Evolutionary conservation across 1,140 invertebrate genomes (phyloP).

Genomic region (Lamellibrachia luymesi): DNA sequence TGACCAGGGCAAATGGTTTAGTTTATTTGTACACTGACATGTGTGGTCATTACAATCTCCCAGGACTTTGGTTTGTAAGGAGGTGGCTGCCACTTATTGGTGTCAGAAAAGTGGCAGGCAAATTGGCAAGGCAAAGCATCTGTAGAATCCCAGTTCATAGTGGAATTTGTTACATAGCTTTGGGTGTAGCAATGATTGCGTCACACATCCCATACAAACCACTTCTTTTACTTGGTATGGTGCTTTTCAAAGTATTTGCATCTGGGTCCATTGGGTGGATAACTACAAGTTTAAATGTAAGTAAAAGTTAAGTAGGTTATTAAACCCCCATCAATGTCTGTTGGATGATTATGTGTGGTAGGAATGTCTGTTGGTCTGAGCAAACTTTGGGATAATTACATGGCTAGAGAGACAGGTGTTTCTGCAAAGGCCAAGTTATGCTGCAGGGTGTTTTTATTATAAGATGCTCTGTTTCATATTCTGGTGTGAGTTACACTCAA

Average conservation of each 20-base stretch:
- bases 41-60: not conserved
- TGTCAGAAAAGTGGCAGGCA: conserved; percentile 1
- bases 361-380: not conserved
- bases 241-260: not conserved
- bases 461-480: not conserved
- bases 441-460: not conserved
- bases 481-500: not conserved
- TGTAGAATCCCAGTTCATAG: not conserved
- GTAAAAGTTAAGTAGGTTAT: not conserved
- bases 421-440: not conserved
- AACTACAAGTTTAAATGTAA: not conserved
- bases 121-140: not conserved
- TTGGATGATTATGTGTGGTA: not conserved
- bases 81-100: not conserved
- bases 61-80: not conserved
- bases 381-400: not conserved
- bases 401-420: not conserved
- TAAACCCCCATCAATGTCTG: not conserved
- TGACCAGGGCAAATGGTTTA: not conserved
- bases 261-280: not conserved
- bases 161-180: not conserved
- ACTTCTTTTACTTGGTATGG: not conserved
- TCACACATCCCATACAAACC: not conserved
- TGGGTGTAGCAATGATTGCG: not conserved
- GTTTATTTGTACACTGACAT: not conserved